Evolutionary conservation across 2,797 vertebrate genomes (phyloP).

Genomic region (Adelosebastes latens): DNA sequence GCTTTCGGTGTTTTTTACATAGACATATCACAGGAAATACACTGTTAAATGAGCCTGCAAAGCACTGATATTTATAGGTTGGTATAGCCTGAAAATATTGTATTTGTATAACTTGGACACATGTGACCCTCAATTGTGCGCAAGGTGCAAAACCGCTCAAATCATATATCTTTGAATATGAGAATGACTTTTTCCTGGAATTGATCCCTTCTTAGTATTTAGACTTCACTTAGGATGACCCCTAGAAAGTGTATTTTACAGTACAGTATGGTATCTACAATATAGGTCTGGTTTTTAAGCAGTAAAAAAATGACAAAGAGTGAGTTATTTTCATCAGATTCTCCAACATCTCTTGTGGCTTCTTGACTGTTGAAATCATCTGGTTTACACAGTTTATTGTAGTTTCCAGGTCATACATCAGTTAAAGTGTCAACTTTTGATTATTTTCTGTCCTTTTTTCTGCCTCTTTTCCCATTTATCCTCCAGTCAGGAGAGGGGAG

Average conservation of each 20-base stretch:
- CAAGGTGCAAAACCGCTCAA: slow-evolving; percentile 38
- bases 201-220: slow-evolving; percentile 14
- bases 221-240: slow-evolving; percentile 19
- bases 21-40: slow-evolving; percentile 62
- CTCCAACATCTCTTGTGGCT: background rate
- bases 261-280: background rate
- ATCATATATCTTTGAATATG: slow-evolving; percentile 33
- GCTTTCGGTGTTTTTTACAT: slow-evolving; percentile 53
- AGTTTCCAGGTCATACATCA: slow-evolving; percentile 23
- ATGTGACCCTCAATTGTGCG: slow-evolving; percentile 20
- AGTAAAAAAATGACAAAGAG: slow-evolving; percentile 8
- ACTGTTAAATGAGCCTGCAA: slow-evolving; percentile 50
- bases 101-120: slow-evolving; percentile 37
- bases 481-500: slow-evolving; percentile 49
- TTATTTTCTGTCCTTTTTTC: slow-evolving; percentile 6
- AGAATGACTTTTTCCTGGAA: slow-evolving; percentile 39
- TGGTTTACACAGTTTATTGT: slow-evolving; percentile 10
- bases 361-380: background rate
- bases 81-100: slow-evolving; percentile 38
- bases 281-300: background rate
- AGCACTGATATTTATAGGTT: slow-evolving; percentile 55
- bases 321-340: background rate
- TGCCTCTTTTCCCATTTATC: slow-evolving; percentile 56
- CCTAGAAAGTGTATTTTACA: slow-evolving; percentile 5
- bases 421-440: background rate